A percentile compares a stretch with the other conserved stretches of the same genome.
phyloP scores from a whole-genome alignment of 2,888 invertebrate species.

The Pterostichus madidus region DNA sequence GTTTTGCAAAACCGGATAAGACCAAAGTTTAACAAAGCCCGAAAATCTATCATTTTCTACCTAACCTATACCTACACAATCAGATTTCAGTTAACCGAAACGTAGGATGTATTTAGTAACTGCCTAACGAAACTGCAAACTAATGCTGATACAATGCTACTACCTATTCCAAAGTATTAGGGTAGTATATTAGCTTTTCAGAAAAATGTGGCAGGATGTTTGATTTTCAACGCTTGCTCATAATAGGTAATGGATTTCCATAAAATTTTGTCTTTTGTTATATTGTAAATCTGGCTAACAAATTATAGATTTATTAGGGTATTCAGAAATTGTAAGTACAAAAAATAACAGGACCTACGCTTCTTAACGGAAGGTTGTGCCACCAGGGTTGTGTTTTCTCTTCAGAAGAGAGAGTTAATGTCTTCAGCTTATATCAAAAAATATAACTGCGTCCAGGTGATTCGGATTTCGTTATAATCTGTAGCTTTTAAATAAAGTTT shows the following conservation, averaged over 20 bases:
- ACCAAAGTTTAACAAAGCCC: conserved; percentile 3
- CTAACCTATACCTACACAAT: not conserved
- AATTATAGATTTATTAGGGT: conserved; percentile 6
- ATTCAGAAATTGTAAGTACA: not conserved
- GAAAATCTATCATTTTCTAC: conserved; percentile 34
- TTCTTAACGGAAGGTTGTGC: not conserved
- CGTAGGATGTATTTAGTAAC: not conserved
- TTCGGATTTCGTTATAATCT: too few species aligned
- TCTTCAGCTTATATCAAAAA: too few species aligned
- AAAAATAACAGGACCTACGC: too few species aligned
- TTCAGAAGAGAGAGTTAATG: too few species aligned
- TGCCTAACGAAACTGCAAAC: not conserved
- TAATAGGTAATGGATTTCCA: not conserved
- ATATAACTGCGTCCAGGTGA: too few species aligned
- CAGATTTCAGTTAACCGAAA: conserved; percentile 3
- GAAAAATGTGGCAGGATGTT: conserved; percentile 46
- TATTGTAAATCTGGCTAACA: conserved; percentile 2
- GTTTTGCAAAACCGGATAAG: conserved; percentile 46
- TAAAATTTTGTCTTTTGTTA: conserved; percentile 12
- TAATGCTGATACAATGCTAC: conserved; percentile 3
- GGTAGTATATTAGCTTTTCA: conserved; percentile 30
- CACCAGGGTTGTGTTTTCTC: too few species aligned
- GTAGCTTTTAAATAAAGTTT: too few species aligned
- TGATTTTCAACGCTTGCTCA: not conserved
- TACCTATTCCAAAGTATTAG: conserved; percentile 10